phyloP scores from a whole-genome alignment of 1,140 invertebrate species.

The Amyelois transitella region DNA sequence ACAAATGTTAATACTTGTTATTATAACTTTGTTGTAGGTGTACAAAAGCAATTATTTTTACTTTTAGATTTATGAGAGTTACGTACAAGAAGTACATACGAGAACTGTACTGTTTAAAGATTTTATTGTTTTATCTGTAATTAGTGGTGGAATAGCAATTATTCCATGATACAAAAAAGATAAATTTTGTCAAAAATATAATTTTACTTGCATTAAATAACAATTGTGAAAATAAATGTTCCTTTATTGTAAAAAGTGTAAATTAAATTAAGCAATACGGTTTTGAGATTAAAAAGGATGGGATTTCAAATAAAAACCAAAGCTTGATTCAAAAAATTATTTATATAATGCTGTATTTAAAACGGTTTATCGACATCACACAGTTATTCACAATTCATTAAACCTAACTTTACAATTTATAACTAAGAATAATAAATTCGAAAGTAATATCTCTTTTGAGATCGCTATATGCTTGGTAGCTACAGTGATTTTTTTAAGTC shows the following conservation, averaged over 20 bases:
- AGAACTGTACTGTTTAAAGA: too few relatives aligned
- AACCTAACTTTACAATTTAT: constrained; percentile 48
- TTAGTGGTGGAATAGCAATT: too few relatives aligned
- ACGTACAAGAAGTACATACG: not conserved
- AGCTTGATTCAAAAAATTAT: constrained; percentile 64
- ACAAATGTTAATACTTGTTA: too few relatives aligned
- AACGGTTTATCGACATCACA: constrained; percentile 64
- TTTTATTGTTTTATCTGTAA: too few relatives aligned
- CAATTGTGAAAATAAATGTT: not conserved
- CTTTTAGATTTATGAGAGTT: not conserved
- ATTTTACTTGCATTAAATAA: not conserved
- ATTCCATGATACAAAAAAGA: too few relatives aligned
- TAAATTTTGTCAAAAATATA: too few relatives aligned
- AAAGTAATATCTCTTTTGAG: constrained; percentile 60
- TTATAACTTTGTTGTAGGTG: too few relatives aligned
- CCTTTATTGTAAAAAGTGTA: not conserved
- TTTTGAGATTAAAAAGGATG: too few relatives aligned
- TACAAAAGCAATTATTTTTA: too few relatives aligned
- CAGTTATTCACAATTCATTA: constrained; percentile 63
- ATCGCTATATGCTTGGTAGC: constrained; percentile 9
- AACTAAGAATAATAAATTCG: constrained; percentile 68
- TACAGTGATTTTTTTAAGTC: constrained; percentile 6
- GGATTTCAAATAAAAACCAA: not conserved
- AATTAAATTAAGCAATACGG: too few relatives aligned
- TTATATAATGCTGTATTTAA: constrained; percentile 60